A percentile compares a stretch with the other conserved stretches of the same genome.
These are phyloP conservation scores for Cryptotermes secundus DNA, from an alignment of 1,140 invertebrate genomes.

Conservation along the genomic window DNA sequence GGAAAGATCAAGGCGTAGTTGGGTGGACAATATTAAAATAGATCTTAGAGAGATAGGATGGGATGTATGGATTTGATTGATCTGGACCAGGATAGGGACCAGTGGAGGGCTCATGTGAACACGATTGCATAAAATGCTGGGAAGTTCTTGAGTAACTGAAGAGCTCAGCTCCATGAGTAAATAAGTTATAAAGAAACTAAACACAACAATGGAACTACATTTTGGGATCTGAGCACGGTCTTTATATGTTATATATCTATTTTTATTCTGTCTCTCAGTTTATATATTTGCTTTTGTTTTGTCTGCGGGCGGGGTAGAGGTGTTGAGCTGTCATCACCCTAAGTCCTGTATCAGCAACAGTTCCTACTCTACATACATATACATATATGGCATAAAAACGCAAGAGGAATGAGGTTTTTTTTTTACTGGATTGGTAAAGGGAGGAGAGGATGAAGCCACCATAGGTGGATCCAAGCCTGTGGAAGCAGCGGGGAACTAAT, in stretches of 20 bases:
- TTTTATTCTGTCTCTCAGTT: not conserved
- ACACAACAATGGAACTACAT: too few relatives aligned
- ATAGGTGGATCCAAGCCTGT: not conserved
- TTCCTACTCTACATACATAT: not conserved
- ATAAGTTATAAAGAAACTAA: too few relatives aligned
- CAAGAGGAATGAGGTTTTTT: not conserved
- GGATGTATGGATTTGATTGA: too few relatives aligned
- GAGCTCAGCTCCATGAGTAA: too few relatives aligned
- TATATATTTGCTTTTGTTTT: conserved; percentile 1
- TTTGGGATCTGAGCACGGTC: not conserved
- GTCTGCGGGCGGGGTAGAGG: not conserved
- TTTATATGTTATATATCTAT: not conserved
- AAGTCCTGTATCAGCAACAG: not conserved
- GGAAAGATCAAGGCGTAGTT: too few relatives aligned
- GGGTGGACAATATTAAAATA: too few relatives aligned
- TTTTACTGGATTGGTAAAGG: not conserved
- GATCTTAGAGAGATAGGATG: too few relatives aligned
- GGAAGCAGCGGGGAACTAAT: conserved; percentile 10
- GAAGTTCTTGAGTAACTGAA: too few relatives aligned
- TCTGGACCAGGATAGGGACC: too few relatives aligned
- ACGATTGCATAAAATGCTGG: too few relatives aligned
- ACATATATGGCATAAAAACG: not conserved
- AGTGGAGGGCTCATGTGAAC: too few relatives aligned
- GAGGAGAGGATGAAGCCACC: not conserved
- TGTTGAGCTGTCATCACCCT: not conserved